A percentile compares a stretch with the other conserved stretches of the same genome.
Conservation (phyloP, 1,140 invertebrate species). For the Neotoxoptera formosana region DNA sequence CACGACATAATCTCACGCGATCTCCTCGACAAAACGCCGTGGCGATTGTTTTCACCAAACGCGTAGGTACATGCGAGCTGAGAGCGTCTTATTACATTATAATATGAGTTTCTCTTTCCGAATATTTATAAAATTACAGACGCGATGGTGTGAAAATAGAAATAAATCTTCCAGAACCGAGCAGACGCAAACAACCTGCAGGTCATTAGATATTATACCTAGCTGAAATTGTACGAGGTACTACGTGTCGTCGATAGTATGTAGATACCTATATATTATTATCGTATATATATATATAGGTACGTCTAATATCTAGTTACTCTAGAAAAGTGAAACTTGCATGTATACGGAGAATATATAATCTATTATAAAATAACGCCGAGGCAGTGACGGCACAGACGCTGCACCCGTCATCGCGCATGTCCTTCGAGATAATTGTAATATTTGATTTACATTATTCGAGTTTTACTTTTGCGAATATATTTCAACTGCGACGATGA, state of each 20-base stretch:
- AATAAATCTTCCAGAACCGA: too few relatives aligned
- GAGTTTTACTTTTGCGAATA: background rate
- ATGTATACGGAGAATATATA: background rate
- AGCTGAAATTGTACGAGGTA: background rate
- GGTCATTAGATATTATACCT: too few relatives aligned
- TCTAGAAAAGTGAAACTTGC: conserved; percentile 25
- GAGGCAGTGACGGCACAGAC: background rate
- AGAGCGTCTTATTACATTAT: rapidly evolving
- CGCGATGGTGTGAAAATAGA: background rate
- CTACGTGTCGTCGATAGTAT: background rate
- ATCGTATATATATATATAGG: too few relatives aligned
- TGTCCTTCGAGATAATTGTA: background rate
- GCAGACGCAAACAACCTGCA: too few relatives aligned
- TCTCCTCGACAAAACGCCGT: background rate
- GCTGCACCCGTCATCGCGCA: background rate
- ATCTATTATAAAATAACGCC: background rate
- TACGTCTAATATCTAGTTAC: background rate
- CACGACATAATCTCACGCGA: background rate
- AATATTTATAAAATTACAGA: background rate
- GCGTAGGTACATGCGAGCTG: background rate
- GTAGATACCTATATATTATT: background rate
- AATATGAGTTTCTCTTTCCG: background rate
- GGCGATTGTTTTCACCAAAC: background rate
- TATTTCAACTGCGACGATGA: background rate
- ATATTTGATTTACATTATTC: background rate